phyloP scores from a whole-genome alignment of 2,888 invertebrate species.

The Drosophila falleni region DNA sequence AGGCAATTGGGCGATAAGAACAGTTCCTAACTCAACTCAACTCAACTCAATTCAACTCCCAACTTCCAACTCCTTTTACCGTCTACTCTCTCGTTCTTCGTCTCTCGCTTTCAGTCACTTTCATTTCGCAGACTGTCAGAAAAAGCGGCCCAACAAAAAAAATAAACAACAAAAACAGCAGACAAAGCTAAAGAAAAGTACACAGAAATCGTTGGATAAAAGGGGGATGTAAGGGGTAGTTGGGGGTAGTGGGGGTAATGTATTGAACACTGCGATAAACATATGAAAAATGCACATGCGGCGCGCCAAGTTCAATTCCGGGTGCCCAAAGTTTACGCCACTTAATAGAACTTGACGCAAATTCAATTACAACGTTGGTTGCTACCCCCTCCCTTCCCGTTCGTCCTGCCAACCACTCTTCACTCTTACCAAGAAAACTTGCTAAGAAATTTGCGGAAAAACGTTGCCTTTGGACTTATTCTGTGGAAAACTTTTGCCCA shows the following conservation, averaged over 20 bases:
- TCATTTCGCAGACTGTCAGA: slow-evolving; percentile 61
- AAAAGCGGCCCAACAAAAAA: slow-evolving; percentile 49
- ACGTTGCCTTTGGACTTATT: slow-evolving; percentile 57
- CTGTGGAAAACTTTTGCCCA: slow-evolving; percentile 60
- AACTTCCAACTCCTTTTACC: not conserved
- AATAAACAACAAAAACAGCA: slow-evolving; percentile 12
- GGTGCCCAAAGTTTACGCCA: slow-evolving; percentile 78
- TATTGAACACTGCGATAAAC: slow-evolving; percentile 77
- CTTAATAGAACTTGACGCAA: slow-evolving; percentile 81
- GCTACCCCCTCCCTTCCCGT: not conserved
- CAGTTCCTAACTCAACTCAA: slow-evolving; percentile 44
- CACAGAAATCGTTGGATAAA: slow-evolving; percentile 2
- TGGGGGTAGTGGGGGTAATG: slow-evolving; percentile 17
- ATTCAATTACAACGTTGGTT: slow-evolving; percentile 73
- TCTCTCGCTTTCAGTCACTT: slow-evolving; percentile 45
- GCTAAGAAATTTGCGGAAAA: slow-evolving; percentile 77
- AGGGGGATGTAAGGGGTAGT: not conserved
- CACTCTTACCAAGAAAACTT: slow-evolving; percentile 44
- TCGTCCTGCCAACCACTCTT: not conserved
- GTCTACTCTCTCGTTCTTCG: not conserved
- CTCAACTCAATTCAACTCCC: slow-evolving; percentile 1
- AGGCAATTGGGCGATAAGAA: slow-evolving; percentile 67
- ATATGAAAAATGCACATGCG: slow-evolving; percentile 81
- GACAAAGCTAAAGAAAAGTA: slow-evolving; percentile 37
- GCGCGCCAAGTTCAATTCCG: slow-evolving; percentile 73